Evolutionary conservation across 2,113 vertebrate species (phyloP).

Genomic region (Pipra filicauda): DNA sequence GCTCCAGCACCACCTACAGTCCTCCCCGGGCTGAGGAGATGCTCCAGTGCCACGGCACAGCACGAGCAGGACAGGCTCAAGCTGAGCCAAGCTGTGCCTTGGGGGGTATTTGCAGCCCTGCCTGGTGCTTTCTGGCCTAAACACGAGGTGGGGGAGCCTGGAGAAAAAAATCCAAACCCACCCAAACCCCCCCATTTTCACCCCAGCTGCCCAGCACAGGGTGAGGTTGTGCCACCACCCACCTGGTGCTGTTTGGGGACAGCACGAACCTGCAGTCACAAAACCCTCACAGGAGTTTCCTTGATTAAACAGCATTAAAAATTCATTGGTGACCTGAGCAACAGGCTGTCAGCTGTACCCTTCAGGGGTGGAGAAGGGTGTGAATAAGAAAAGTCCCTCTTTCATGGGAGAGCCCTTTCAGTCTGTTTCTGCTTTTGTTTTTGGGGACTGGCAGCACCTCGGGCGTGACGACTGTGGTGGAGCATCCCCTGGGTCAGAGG

Average conservation of each 20-base stretch:
- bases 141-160: accelerated
- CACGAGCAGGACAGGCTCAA: accelerated
- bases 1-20: constrained; percentile 53
- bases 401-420: background rate
- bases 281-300: background rate
- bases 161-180: background rate
- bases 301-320: constrained; percentile 25
- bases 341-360: background rate
- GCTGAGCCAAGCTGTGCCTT: accelerated
- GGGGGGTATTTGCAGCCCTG: background rate
- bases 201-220: background rate
- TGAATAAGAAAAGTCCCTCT: background rate
- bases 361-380: background rate
- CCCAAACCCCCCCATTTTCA: accelerated
- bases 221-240: background rate
- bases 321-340: constrained; percentile 1
- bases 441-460: background rate
- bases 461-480: accelerated
- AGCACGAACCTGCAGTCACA: background rate
- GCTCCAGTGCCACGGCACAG: background rate
- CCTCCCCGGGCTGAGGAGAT: accelerated
- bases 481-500: background rate
- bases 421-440: background rate
- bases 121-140: too few species aligned
- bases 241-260: accelerated